A percentile compares a stretch with the other conserved stretches of the same genome.
These are phyloP conservation scores for Perithous albicinctus DNA, from an alignment of 2,888 invertebrate species.

Conservation along the genomic window DNA sequence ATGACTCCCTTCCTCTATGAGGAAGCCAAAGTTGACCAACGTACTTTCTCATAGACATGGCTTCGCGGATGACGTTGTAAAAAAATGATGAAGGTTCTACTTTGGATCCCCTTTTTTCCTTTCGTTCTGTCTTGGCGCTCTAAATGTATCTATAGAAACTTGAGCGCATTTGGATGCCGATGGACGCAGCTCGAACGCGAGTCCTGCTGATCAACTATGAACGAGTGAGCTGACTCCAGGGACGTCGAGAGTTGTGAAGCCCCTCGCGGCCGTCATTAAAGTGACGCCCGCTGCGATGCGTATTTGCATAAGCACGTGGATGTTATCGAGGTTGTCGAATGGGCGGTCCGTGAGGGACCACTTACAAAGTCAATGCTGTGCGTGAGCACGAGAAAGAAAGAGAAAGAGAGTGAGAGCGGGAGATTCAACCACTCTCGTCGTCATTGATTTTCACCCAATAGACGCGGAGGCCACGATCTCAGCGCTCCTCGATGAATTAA, in stretches of 20 bases:
- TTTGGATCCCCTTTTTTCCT: too few relatives aligned
- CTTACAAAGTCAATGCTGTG: slow-evolving; percentile 51
- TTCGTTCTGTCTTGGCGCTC: neutral
- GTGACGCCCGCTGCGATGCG: slow-evolving; percentile 81
- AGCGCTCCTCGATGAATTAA: slow-evolving; percentile 58
- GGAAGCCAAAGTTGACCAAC: too few relatives aligned
- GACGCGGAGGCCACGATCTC: slow-evolving; percentile 47
- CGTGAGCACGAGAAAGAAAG: neutral
- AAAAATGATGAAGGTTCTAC: too few relatives aligned
- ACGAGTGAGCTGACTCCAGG: slow-evolving; percentile 23
- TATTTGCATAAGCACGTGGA: slow-evolving; percentile 81
- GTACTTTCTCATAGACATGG: too few relatives aligned
- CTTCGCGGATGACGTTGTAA: too few relatives aligned
- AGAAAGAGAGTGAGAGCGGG: neutral
- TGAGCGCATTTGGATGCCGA: neutral
- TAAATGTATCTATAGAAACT: neutral
- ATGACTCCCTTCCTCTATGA: too few relatives aligned
- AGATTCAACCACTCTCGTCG: slow-evolving; percentile 57
- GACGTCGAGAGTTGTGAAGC: slow-evolving; percentile 62
- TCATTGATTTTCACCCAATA: slow-evolving; percentile 67
- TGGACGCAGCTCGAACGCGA: neutral
- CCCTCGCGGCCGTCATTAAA: slow-evolving; percentile 73
- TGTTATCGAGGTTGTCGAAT: slow-evolving; percentile 71
- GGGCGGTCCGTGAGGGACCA: slow-evolving; percentile 61
- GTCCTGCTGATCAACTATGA: neutral